Evolutionary conservation across 2,888 invertebrate genomes (phyloP).

Genomic region (Calliopum simillimum): DNA sequence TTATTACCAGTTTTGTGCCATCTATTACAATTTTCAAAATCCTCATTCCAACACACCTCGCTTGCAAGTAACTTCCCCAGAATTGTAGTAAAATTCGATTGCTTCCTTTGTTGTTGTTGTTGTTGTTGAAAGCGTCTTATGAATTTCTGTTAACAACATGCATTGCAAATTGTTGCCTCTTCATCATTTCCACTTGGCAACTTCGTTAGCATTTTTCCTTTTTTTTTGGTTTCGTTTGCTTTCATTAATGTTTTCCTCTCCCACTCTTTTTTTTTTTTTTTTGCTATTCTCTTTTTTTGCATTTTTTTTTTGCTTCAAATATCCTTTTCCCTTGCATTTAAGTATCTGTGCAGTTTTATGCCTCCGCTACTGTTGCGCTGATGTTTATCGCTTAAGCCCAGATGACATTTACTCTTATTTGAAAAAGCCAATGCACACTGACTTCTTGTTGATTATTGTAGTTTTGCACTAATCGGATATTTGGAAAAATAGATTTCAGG

Average conservation of each 20-base stretch:
- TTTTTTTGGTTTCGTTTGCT: constrained; percentile 8
- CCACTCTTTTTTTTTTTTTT: not conserved
- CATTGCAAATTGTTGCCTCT: not conserved
- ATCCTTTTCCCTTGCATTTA: not conserved
- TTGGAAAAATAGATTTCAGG: too few relatives aligned
- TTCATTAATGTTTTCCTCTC: constrained; percentile 10
- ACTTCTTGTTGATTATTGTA: too few relatives aligned
- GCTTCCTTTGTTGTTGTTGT: constrained; percentile 6
- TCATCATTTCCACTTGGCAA: not conserved
- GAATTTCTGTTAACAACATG: not conserved
- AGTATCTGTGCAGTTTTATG: too few relatives aligned
- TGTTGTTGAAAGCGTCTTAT: constrained; percentile 20
- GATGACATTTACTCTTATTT: too few relatives aligned
- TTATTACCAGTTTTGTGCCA: constrained; percentile 13
- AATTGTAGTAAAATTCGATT: constrained; percentile 5
- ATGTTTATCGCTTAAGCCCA: too few relatives aligned
- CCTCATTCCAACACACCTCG: constrained; percentile 9
- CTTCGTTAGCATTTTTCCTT: not conserved
- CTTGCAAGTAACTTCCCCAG: too few relatives aligned
- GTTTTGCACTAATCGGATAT: too few relatives aligned
- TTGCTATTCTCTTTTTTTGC: not conserved
- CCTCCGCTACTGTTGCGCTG: too few relatives aligned
- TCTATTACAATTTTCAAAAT: not conserved
- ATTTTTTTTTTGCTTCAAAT: constrained; percentile 6
- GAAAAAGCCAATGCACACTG: too few relatives aligned